A percentile compares a stretch with the other conserved stretches of the same genome.
phyloP scores from a whole-genome alignment of 92 coral and sea anemone species.

The Epizoanthus stellaris region DNA sequence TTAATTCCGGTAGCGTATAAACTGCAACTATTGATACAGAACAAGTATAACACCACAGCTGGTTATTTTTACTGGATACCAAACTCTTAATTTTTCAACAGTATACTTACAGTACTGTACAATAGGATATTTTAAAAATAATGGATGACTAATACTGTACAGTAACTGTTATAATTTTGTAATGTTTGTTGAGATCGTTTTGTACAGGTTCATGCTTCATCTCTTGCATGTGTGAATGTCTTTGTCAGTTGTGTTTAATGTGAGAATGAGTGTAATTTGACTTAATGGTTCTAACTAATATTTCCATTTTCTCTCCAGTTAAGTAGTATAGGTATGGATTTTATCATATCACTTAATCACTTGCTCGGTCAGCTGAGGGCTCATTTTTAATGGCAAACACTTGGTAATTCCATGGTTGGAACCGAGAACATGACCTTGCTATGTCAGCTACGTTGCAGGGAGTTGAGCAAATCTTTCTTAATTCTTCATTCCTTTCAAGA shows the following conservation, averaged over 20 bases:
- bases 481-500: background rate
- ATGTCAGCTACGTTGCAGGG: constrained; percentile 80
- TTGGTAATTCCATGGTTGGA: constrained; percentile 63
- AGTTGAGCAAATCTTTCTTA: constrained; percentile 48
- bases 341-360: constrained; percentile 6
- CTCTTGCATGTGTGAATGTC: background rate
- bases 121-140: too few relatives aligned
- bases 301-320: constrained; percentile 35
- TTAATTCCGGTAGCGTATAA: too few relatives aligned
- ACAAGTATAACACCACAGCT: too few relatives aligned
- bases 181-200: too few relatives aligned
- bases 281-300: constrained; percentile 38
- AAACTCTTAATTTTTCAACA: too few relatives aligned
- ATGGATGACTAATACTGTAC: too few relatives aligned
- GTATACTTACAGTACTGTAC: too few relatives aligned
- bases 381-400: constrained; percentile 39
- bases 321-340: constrained; percentile 47
- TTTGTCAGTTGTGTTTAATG: background rate
- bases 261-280: background rate
- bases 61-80: too few relatives aligned
- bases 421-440: constrained; percentile 77
- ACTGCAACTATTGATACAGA: too few relatives aligned
- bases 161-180: too few relatives aligned
- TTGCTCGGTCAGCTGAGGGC: constrained; percentile 42
- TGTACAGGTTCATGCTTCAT: too few relatives aligned